Base-by-base conservation (phyloP, 2,113 vertebrate genomes). In the Mesitornis unicolor region DNA sequence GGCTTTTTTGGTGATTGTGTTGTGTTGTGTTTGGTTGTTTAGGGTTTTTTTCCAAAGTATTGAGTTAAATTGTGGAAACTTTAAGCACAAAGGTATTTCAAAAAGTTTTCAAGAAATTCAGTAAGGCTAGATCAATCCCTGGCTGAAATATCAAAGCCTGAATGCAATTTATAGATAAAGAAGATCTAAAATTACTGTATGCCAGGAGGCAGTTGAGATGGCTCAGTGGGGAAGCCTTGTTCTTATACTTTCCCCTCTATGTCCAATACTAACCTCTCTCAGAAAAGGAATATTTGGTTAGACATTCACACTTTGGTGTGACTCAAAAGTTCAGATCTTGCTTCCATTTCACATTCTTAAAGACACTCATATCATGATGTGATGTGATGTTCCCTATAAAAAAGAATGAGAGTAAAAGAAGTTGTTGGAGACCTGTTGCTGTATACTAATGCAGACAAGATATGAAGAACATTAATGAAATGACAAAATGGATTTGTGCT, bases 1-100 rank as follows among this genome's bases (percentile, higher is more conserved):
- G 11, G 3, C 0, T 2, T 33, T 54, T 60, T 82, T 70, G 8
- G 28, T 57, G 7, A 0, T 59, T 48, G 4, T 40, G 6, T 2
- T 20, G 47, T 24, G 21, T 48, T 20, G 10, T 20, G 45, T 47
- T 47, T 47, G 45, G 17, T 47, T 47, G 47, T 48, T 48, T 48
- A 14, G 24, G 50, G 25, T 26, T n/a, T 18, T n/a, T 33, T 40
- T 19, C 2, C 2, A 11, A 64, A 56, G 17, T 65, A 33, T 15
- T 56, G 19, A 93, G 56, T 36, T 63, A 67, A 78, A 59, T 18
- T 47, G 4, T 71, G 24, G 35, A 47, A 86, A 73, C 38, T 7
- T 73, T 73, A n/a, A 84, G 29, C 13, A 68, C 22, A 77, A 84
- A 64, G 4, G 1, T 54, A 71, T 76, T 91, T 73, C 33, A 59